phyloP scores from a whole-genome alignment of 2,888 invertebrate genomes.

The Trissonchulus sp. region DNA sequence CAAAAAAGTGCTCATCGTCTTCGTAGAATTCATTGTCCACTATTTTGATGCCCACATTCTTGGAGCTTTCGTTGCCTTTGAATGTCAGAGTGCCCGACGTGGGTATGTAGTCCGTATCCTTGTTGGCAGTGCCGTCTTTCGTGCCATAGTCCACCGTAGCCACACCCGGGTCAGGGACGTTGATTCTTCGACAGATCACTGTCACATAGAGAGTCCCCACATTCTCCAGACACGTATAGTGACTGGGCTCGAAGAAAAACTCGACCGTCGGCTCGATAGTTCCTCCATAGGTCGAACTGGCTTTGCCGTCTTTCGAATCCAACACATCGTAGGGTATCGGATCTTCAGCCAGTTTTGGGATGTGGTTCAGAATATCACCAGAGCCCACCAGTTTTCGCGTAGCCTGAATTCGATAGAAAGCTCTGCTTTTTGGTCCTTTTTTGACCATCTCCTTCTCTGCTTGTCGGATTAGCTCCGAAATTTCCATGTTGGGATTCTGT shows the following conservation, averaged over 20 bases:
- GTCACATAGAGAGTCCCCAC: slow-evolving; percentile 85
- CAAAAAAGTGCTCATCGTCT: slow-evolving; percentile 96
- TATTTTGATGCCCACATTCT: slow-evolving; percentile 76
- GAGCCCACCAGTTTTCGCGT: slow-evolving; percentile 76
- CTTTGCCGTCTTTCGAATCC: not conserved
- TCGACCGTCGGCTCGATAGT: slow-evolving; percentile 31
- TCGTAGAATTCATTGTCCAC: slow-evolving; percentile 98
- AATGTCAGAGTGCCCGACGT: slow-evolving; percentile 58
- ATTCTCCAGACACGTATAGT: slow-evolving; percentile 97
- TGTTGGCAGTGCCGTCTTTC: slow-evolving; percentile 92
- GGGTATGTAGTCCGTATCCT: slow-evolving; percentile 85
- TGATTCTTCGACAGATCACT: slow-evolving; percentile 74
- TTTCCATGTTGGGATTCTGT: slow-evolving; percentile 80
- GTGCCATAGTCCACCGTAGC: slow-evolving; percentile 73
- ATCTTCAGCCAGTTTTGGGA: not conserved
- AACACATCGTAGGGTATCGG: not conserved
- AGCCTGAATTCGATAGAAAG: slow-evolving; percentile 82
- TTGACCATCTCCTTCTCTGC: slow-evolving; percentile 46
- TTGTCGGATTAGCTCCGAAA: slow-evolving; percentile 51
- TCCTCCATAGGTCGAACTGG: not conserved
- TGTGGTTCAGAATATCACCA: slow-evolving; percentile 6
- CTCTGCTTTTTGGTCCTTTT: slow-evolving; percentile 78
- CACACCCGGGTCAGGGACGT: slow-evolving; percentile 50
- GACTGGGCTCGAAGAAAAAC: slow-evolving; percentile 84
- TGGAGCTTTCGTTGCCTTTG: slow-evolving; percentile 60